Percentiles rank a stretch among this genome's conserved stretches.
Conservation (phyloP, 2,113 vertebrate species). For the Ranitomeya variabilis region DNA sequence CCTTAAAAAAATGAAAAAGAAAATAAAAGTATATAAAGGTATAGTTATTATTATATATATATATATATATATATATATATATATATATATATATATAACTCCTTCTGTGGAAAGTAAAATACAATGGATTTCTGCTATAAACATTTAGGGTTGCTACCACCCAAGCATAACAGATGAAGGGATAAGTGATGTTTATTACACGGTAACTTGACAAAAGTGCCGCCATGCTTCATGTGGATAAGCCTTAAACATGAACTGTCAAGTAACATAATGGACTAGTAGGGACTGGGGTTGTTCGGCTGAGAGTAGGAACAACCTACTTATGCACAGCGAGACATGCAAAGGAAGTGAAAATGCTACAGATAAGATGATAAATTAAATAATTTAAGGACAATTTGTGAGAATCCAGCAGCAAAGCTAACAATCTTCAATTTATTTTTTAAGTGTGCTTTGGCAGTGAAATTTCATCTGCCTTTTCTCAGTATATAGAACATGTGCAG, state of each 20-base stretch:
- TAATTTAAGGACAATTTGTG: conserved; percentile 70
- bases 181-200: conserved; percentile 58
- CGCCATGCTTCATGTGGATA: conserved; percentile 48
- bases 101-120: not conserved
- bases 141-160: conserved; percentile 43
- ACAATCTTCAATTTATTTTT: conserved; percentile 69
- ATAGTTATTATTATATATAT: not conserved
- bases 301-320: not conserved
- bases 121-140: not conserved
- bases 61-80: not conserved
- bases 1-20: not conserved
- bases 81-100: not conserved
- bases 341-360: conserved; percentile 13
- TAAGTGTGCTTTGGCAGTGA: conserved; percentile 73
- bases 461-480: conserved; percentile 70
- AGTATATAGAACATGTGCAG: conserved; percentile 83
- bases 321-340: not conserved
- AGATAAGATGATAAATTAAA: conserved; percentile 25
- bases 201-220: conserved; percentile 54
- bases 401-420: conserved; percentile 72
- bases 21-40: conserved; percentile 11
- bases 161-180: conserved; percentile 49
- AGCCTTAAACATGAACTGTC: conserved; percentile 50
- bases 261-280: conserved; percentile 51
- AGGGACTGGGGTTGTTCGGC: conserved; percentile 6